Conservation (phyloP, 2,113 vertebrate species). For the Oenanthe melanoleuca region DNA sequence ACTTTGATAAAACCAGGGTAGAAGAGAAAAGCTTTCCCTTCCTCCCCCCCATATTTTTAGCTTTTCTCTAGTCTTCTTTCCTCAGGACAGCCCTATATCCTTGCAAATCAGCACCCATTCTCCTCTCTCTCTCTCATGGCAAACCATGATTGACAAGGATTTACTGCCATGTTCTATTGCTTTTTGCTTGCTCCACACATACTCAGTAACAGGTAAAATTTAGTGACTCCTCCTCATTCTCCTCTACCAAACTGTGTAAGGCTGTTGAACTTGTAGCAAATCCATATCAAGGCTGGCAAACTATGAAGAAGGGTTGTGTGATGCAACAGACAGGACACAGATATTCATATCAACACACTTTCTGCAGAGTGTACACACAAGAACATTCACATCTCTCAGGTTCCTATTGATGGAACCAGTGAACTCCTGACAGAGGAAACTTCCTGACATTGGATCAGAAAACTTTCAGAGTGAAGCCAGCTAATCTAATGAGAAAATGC, state of each 20-base stretch:
- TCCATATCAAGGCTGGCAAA: background rate
- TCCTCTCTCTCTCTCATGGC: background rate
- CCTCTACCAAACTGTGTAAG: background rate
- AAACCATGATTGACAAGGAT: background rate
- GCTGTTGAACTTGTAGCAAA: background rate
- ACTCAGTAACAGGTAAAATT: background rate
- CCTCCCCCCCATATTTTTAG: fast-evolving
- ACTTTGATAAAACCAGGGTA: background rate
- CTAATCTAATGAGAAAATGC: background rate
- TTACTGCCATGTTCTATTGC: background rate
- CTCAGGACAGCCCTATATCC: background rate
- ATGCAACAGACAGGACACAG: background rate
- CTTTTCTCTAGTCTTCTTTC: background rate
- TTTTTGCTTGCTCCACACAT: background rate
- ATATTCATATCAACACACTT: background rate
- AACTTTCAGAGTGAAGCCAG: background rate
- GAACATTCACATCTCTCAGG: background rate
- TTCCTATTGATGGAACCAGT: background rate
- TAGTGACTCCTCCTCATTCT: background rate
- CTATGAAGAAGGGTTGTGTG: background rate
- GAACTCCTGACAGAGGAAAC: background rate
- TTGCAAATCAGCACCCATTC: background rate
- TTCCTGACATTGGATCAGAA: background rate
- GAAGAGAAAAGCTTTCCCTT: background rate
- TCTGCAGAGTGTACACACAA: background rate